A percentile compares a stretch with the other conserved stretches of the same genome.
Conservation (phyloP, 2,888 invertebrate genomes). For the Synergus laeviventris region DNA sequence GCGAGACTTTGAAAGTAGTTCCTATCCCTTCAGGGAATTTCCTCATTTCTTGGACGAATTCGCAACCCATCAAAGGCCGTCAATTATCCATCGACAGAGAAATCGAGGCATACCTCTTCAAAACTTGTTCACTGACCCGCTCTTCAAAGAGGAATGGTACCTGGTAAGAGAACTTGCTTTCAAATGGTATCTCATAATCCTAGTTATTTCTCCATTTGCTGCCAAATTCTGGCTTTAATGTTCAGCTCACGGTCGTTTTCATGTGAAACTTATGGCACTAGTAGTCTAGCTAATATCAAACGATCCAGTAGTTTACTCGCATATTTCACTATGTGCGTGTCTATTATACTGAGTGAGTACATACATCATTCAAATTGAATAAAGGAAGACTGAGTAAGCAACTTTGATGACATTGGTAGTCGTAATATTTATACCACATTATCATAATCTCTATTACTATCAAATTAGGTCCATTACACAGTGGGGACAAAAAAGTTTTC, state of each 20-base stretch:
- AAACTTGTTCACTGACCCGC: conserved; percentile 90
- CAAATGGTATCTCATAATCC: not conserved
- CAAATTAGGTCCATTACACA: too few relatives aligned
- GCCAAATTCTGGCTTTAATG: not conserved
- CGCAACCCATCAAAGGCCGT: conserved; percentile 76
- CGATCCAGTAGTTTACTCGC: not conserved
- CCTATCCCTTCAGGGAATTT: conserved; percentile 75
- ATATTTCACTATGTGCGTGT: not conserved
- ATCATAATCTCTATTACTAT: too few relatives aligned
- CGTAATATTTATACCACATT: too few relatives aligned
- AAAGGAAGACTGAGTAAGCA: too few relatives aligned
- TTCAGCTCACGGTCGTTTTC: not conserved
- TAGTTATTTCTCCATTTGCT: not conserved
- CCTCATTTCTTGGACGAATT: conserved; percentile 70
- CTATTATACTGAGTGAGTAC: too few relatives aligned
- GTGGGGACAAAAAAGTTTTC: too few relatives aligned
- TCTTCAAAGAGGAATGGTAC: conserved; percentile 98
- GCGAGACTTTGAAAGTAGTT: conserved; percentile 84
- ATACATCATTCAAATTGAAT: too few relatives aligned
- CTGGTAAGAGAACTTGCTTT: conserved; percentile 85
- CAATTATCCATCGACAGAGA: conserved; percentile 68
- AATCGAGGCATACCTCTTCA: conserved; percentile 75
- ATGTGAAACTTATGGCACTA: not conserved
- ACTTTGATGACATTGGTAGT: too few relatives aligned
- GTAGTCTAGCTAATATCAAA: not conserved